Percentiles rank a stretch among this genome's conserved stretches.
Evolutionary conservation across 1,140 invertebrate species (phyloP).

Genomic region (Hyles vespertilio): DNA sequence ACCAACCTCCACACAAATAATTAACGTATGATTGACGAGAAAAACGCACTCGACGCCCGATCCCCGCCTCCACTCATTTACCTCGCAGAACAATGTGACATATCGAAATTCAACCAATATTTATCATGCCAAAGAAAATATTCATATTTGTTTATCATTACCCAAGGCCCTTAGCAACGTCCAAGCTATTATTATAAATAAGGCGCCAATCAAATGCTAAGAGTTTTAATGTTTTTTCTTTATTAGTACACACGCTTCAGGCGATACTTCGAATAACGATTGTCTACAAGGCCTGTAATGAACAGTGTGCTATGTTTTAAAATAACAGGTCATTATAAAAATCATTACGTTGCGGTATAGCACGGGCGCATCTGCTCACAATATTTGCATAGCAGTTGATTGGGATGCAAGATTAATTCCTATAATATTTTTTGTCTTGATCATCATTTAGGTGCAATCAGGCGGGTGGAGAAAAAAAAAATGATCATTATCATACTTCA

Average conservation of each 20-base stretch:
- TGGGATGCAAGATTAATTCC: conserved; percentile 67
- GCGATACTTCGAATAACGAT: conserved; percentile 4
- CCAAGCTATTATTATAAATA: too few species aligned
- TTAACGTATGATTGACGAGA: conserved; percentile 32
- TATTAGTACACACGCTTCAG: not conserved
- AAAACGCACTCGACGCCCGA: conserved; percentile 4
- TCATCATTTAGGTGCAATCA: conserved; percentile 69
- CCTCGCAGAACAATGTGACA: not conserved
- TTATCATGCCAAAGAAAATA: conserved; percentile 3
- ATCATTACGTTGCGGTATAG: conserved; percentile 33
- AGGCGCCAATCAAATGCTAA: too few species aligned
- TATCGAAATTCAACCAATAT: not conserved
- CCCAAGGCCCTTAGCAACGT: too few species aligned
- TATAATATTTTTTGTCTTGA: conserved; percentile 69
- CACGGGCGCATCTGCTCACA: conserved; percentile 54
- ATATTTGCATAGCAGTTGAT: conserved; percentile 68
- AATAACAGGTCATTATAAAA: conserved; percentile 30
- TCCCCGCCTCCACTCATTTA: conserved; percentile 4
- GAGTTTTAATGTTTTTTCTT: not conserved
- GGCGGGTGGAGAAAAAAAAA: conserved; percentile 56
- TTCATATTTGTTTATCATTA: conserved; percentile 9
- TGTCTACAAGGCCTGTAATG: not conserved
- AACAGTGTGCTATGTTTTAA: conserved; percentile 15
- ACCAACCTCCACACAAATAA: conserved; percentile 30
- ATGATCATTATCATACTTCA: conserved; percentile 73